Evolutionary conservation across 2,888 invertebrate genomes (phyloP).

Genomic region (Glaucopsyche alexis): DNA sequence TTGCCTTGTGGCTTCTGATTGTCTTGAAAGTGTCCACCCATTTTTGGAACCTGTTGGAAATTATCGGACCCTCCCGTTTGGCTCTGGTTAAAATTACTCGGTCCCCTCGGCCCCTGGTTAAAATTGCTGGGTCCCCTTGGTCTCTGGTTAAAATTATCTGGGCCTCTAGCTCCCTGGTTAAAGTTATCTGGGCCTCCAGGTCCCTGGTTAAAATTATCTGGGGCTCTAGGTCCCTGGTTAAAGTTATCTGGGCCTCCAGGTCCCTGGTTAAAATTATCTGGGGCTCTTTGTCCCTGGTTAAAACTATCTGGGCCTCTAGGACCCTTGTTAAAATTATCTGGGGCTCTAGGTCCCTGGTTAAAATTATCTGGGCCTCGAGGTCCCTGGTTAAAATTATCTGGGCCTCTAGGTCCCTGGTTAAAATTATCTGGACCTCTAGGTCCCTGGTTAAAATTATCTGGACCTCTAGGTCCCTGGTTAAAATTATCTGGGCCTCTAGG

Average conservation of each 20-base stretch:
- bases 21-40: conserved; percentile 10
- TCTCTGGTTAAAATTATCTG: conserved; percentile 29
- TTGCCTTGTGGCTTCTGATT: background rate
- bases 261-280: conserved; percentile 32
- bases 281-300: conserved; percentile 23
- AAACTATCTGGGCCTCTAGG: conserved; percentile 26
- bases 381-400: conserved; percentile 25
- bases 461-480: conserved; percentile 19
- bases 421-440: conserved; percentile 29
- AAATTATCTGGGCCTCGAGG: conserved; percentile 26
- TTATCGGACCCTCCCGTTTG: conserved; percentile 33
- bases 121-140: conserved; percentile 26
- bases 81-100: conserved; percentile 33
- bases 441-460: conserved; percentile 26
- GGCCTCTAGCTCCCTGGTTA: conserved; percentile 32
- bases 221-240: conserved; percentile 25
- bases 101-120: conserved; percentile 27
- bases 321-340: conserved; percentile 27
- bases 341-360: conserved; percentile 31
- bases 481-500: conserved; percentile 31
- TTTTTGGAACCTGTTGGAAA: conserved; percentile 32
- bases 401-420: conserved; percentile 32
- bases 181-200: conserved; percentile 34
- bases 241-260: conserved; percentile 21
- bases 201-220: conserved; percentile 32